Percentiles rank a stretch among this genome's conserved stretches.
These are phyloP conservation scores for Akabosia matsudoensis DNA, from an alignment of 1,140 invertebrate species.

Conservation along the genomic window DNA sequence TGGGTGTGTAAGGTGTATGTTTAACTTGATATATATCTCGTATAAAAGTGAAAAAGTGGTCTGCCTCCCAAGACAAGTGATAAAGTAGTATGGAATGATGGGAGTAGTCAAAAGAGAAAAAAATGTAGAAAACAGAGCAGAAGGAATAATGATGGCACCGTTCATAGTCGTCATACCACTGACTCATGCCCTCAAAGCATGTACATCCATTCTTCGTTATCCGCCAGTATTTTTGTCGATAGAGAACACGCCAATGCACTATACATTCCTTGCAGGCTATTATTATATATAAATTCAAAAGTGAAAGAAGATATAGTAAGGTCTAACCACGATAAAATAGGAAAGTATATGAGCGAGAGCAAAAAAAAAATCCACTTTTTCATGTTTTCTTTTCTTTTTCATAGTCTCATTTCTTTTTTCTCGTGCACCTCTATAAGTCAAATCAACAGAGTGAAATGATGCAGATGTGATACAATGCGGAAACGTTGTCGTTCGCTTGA, in stretches of 20 bases:
- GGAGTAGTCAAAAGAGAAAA: slow-evolving; percentile 5
- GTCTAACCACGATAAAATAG: neutral
- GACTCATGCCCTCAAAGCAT: too few species aligned
- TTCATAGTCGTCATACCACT: too few species aligned
- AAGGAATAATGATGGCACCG: neutral
- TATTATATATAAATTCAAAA: too few species aligned
- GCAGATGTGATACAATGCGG: slow-evolving; percentile 44
- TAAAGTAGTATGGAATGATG: neutral
- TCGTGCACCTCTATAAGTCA: neutral
- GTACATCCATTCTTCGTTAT: too few species aligned
- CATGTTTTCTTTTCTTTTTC: neutral
- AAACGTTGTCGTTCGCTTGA: slow-evolving; percentile 33
- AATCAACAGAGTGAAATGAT: slow-evolving; percentile 39
- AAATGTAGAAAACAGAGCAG: neutral
- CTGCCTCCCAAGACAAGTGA: neutral
- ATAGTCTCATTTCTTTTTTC: neutral
- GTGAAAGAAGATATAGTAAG: too few species aligned
- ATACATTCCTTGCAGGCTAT: too few species aligned
- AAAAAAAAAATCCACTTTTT: neutral
- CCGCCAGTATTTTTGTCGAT: too few species aligned
- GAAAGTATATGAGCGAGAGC: neutral
- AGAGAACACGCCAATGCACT: too few species aligned
- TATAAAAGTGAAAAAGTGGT: neutral
- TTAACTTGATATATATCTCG: too few species aligned
- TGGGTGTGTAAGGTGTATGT: neutral